Evolutionary conservation across 2,113 vertebrate species (phyloP), one percentile per base, ranked within the genome.

Genomic region (Probosciger aterrimus): DNA sequence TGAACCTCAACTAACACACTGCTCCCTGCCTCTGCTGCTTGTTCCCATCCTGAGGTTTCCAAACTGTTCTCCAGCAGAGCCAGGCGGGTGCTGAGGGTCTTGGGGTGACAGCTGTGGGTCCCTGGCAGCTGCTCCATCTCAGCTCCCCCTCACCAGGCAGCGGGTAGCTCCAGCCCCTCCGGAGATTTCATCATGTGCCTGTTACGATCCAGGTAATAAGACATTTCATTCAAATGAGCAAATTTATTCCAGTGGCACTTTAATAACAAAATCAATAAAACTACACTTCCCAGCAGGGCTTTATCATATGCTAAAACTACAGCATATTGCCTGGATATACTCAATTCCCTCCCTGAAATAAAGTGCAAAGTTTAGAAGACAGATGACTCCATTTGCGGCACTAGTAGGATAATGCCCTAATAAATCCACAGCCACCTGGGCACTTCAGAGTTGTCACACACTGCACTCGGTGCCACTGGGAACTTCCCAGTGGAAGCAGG

Each of bases 251-350:
- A 76, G 91, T 87, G 90, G 89, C 87, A 95, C 79, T 96, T 97
- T 88, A 96, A 93, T 95, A 94, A 91, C 77, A 91, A 96, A 95
- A 96, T 97, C 94, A 85, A 96, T 97, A 96, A 96, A 96, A 96
- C 91, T 76, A 83, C 82, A 88, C 86, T 97, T 96, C 86, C 89
- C 84, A 95, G 90, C 87, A 96, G 89, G 84, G 88, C 65, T 97
- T 94, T 93, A 96, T 97, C 93, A 91, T 97, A 92, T 84, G 82
- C 82, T 94, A 86, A 88, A 94, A 79, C 95, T 92, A 43, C 79
- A 94, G 84, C 96, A 80, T 74, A 93, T 93, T 90, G 65, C 93
- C 81, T 81, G 52, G 57, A 80, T 89, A 76, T 44, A 73, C 88
- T 94, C 91, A 93, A 96, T 88, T 93, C 50, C 86, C 69, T 84